These are phyloP conservation scores for Philaethria dido DNA, from an alignment of 2,888 invertebrate genomes.

Conservation along the genomic window DNA sequence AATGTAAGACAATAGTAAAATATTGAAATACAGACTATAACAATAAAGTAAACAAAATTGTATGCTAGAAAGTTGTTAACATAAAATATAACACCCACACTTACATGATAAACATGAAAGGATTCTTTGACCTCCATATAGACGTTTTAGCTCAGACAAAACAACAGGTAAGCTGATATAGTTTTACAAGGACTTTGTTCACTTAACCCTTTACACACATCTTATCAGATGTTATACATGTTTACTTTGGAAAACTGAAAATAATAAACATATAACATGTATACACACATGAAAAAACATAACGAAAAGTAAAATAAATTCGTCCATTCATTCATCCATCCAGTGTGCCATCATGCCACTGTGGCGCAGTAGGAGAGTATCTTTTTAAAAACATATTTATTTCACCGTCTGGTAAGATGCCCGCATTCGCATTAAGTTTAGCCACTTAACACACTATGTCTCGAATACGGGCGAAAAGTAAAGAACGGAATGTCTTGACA, in stretches of 20 bases:
- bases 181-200: constrained; percentile 36
- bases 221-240: constrained; percentile 36
- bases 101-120: constrained; percentile 15
- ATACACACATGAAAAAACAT: too few relatives aligned
- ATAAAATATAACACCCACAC: background rate
- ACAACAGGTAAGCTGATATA: constrained; percentile 33
- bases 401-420: too few relatives aligned
- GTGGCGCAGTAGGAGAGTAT: too few relatives aligned
- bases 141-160: constrained; percentile 12
- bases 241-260: constrained; percentile 40
- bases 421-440: too few relatives aligned
- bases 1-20: background rate
- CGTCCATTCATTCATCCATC: too few relatives aligned
- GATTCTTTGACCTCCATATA: constrained; percentile 8
- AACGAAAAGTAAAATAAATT: too few relatives aligned
- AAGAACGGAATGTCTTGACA: too few relatives aligned
- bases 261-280: background rate
- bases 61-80: background rate
- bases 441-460: too few relatives aligned
- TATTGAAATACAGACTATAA: background rate
- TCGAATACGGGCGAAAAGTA: too few relatives aligned
- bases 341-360: too few relatives aligned
- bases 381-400: too few relatives aligned
- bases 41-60: constrained; percentile 2
- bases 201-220: constrained; percentile 43